A percentile compares a stretch with the other conserved stretches of the same genome.
phyloP scores from a whole-genome alignment of 2,888 invertebrate genomes.

The Tanypteryx hageni region DNA sequence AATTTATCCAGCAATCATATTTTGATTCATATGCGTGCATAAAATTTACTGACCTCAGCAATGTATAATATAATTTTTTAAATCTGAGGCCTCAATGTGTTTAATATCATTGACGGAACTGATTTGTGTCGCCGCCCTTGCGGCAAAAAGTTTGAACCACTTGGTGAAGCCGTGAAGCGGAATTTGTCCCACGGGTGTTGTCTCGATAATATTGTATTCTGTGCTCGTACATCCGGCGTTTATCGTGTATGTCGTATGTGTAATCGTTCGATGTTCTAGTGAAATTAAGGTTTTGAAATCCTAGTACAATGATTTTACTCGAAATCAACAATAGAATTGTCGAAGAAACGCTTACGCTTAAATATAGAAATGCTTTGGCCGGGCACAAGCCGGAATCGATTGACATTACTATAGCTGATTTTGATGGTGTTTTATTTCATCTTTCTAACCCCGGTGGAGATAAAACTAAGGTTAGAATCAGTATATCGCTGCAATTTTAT shows the following conservation, averaged over 20 bases:
- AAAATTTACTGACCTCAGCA: no score
- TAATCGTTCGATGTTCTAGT: slow-evolving; percentile 62
- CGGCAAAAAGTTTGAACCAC: no score
- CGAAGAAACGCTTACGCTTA: slow-evolving; percentile 96
- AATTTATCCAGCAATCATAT: no score
- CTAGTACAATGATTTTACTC: slow-evolving; percentile 89
- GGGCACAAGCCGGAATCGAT: slow-evolving; percentile 97
- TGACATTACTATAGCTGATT: slow-evolving; percentile 96
- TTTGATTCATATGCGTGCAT: no score
- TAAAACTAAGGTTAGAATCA: slow-evolving; percentile 98
- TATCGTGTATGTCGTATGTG: slow-evolving; percentile 46
- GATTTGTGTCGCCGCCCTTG: no score
- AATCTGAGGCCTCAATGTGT: no score
- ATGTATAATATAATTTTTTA: no score
- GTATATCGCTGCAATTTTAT: slow-evolving; percentile 99
- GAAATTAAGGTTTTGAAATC: slow-evolving; percentile 60
- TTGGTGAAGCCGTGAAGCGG: no score
- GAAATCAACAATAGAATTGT: slow-evolving; percentile 99
- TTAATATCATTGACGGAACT: no score
- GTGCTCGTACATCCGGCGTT: slow-evolving; percentile 63
- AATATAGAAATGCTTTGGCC: slow-evolving; percentile 96
- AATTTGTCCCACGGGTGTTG: no score
- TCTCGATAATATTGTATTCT: background rate
- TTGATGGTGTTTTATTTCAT: slow-evolving; percentile 99
- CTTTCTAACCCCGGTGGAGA: slow-evolving; percentile 98